These are phyloP conservation scores for Drosophila navojoa DNA, from an alignment of 1,140 invertebrate species.

Conservation along the genomic window DNA sequence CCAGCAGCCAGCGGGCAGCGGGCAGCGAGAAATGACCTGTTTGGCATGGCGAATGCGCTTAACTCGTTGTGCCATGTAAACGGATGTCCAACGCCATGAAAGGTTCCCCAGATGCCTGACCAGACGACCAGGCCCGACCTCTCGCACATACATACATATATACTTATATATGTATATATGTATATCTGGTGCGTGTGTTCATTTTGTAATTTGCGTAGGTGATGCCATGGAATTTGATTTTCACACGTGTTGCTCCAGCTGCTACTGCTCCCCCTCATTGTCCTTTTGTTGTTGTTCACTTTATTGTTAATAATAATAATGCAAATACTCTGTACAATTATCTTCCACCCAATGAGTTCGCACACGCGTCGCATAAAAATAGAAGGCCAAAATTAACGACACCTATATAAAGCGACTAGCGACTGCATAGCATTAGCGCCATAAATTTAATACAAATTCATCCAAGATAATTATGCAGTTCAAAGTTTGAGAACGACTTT, in stretches of 20 bases:
- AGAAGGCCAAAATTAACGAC: conserved; percentile 46
- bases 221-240: conserved; percentile 83
- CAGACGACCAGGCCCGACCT: conserved; percentile 4
- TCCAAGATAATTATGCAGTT: conserved; percentile 25
- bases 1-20: neutral
- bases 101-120: conserved; percentile 12
- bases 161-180: too few relatives aligned
- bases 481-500: conserved; percentile 60
- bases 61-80: conserved; percentile 61
- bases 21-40: conserved; percentile 42
- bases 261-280: neutral
- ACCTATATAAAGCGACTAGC: conserved; percentile 18
- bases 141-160: too few relatives aligned
- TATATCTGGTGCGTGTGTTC: conserved; percentile 64
- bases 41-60: conserved; percentile 74
- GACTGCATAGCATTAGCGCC: neutral
- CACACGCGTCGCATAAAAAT: conserved; percentile 74
- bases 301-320: conserved; percentile 72
- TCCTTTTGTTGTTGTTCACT: conserved; percentile 63
- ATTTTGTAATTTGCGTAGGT: conserved; percentile 82
- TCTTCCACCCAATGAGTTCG: conserved; percentile 74
- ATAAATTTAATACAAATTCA: conserved; percentile 23
- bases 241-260: conserved; percentile 71
- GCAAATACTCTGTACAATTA: conserved; percentile 77
- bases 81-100: conserved; percentile 26